These are phyloP conservation scores for Coptodon rendalli DNA, from an alignment of 2,113 vertebrate genomes.

Conservation along the genomic window DNA sequence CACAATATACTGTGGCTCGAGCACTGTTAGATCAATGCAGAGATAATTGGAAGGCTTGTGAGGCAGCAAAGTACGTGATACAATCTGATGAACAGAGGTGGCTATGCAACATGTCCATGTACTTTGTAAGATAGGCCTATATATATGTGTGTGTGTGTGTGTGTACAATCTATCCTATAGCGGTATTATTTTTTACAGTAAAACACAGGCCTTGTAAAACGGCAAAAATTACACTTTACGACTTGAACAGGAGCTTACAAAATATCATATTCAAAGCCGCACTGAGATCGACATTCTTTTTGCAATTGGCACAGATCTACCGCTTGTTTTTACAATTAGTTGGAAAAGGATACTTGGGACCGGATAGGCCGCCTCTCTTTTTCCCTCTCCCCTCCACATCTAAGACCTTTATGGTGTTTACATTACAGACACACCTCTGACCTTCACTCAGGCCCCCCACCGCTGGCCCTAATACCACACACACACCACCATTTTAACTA, in stretches of 20 bases:
- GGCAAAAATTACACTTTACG: not conserved
- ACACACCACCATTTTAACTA: not conserved
- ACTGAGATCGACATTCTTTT: not conserved
- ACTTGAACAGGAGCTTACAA: not conserved
- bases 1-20: not conserved
- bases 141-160: fast-evolving
- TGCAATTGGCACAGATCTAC: not conserved
- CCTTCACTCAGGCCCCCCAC: slow-evolving; percentile 48
- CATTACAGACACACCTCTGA: slow-evolving; percentile 59
- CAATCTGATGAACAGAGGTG: not conserved
- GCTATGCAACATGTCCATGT: not conserved
- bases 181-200: not conserved
- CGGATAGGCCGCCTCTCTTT: slow-evolving; percentile 33
- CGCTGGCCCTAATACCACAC: not conserved
- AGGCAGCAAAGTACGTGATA: not conserved
- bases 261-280: not conserved
- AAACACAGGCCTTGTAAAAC: not conserved
- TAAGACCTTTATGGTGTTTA: slow-evolving; percentile 52
- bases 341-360: slow-evolving; percentile 29
- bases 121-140: not conserved
- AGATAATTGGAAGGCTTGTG: not conserved
- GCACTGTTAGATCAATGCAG: not conserved
- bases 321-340: slow-evolving; percentile 5
- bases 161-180: not conserved
- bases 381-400: slow-evolving; percentile 39